Conservation (phyloP, 92 coral and sea anemone genomes). For the Phymanthus crucifer region DNA sequence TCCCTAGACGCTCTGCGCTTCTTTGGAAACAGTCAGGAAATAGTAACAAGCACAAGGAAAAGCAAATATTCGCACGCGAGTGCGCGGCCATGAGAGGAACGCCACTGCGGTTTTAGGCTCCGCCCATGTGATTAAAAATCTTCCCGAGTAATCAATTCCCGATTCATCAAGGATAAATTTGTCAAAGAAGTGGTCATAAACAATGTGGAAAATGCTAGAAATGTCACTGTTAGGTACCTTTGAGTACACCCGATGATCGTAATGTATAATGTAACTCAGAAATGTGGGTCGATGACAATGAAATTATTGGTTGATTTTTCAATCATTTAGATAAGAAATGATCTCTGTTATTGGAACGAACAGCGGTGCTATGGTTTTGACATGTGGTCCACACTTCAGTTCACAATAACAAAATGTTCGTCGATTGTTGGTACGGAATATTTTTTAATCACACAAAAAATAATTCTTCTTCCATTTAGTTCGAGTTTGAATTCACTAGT, state of each 20-base stretch:
- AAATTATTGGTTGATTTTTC: background rate
- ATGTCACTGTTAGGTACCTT: background rate
- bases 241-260: background rate
- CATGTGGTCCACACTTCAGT: too few species aligned
- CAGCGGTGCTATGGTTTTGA: too few species aligned
- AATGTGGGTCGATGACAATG: background rate
- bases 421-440: too few species aligned
- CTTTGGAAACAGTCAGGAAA: slow-evolving; percentile 4
- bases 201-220: background rate
- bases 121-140: slow-evolving; percentile 47
- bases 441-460: too few species aligned
- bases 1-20: background rate
- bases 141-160: slow-evolving; percentile 28
- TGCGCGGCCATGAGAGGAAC: background rate
- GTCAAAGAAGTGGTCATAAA: slow-evolving; percentile 11
- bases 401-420: too few species aligned
- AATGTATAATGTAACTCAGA: background rate
- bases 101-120: slow-evolving; percentile 16
- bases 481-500: too few species aligned
- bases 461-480: too few species aligned
- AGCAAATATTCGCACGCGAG: background rate
- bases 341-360: too few species aligned
- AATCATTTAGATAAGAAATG: too few species aligned
- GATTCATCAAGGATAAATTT: slow-evolving; percentile 32
- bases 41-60: slow-evolving; percentile 15